Base-by-base conservation (phyloP, 2,113 vertebrate genomes). In the Labeo rohita region DNA sequence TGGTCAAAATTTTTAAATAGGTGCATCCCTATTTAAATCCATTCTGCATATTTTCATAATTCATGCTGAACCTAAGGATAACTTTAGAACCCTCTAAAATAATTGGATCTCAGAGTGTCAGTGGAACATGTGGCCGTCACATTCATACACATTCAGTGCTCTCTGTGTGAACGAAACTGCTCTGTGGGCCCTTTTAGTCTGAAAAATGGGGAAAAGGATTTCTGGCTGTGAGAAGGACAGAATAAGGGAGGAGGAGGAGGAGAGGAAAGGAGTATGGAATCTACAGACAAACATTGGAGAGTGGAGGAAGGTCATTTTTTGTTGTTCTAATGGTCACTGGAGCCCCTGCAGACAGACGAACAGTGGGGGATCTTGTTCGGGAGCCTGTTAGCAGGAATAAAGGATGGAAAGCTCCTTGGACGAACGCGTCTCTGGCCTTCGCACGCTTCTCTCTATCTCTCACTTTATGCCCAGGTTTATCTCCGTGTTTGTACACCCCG, bases 401-500 rank as follows among this genome's bases (percentile, higher is more conserved):
- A 89, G 59, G 73, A 89, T 87, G 85, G 87, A 84, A 49, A 66
- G 76, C 80, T 86, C 50, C 86, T 83, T 75, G 76, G 79, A 89
- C 39, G 39, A 85, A 75, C 83, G 16, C 56, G 34, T 80, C 65
- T 13, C 28, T 61, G 43, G 81, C 78, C 65, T 63, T 23, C 54
- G 75, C 45, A 59, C 28, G 21, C 54, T 75, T 86, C 75, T 75
- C 66, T 90, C 66, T 82, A 45, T 83, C 36, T 76, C 63, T 81
- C 61, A 39, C 80, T 86, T 78, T 92, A 87, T 92, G 89, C 90
- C 90, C 80, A 87, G 90, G 89, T 92, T 94, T 95, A 95, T 95
- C 94, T 92, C 91, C 88, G 91, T 94, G 93, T 95, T 95, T 95
- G 93, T 94, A 94, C 94, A 95, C 94, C 88, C 87, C 91, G 91